Evolutionary conservation across 30 jellyfish, hydroid and myxozoan species (phyloP).

Genomic region (Hydra vulgaris): DNA sequence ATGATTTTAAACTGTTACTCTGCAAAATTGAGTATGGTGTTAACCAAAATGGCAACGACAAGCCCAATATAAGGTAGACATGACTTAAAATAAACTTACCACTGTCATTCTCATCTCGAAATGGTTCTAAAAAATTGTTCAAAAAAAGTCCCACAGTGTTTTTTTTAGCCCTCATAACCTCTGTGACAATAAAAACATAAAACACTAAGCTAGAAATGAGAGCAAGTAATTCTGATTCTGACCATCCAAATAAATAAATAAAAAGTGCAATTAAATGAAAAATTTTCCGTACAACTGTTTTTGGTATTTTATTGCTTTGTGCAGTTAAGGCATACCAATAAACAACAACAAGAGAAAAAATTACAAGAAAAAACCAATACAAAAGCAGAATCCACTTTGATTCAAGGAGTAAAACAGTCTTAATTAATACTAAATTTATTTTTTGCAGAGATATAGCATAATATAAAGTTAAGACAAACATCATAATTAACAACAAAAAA

Average conservation of each 20-base stretch:
- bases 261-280: slow-evolving; percentile 65
- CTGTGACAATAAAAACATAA: slow-evolving; percentile 38
- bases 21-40: not conserved
- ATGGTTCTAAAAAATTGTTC: slow-evolving; percentile 36
- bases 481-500: no score
- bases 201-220: slow-evolving; percentile 44
- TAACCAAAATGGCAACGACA: slow-evolving; percentile 59
- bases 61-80: slow-evolving; percentile 61
- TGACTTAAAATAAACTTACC: slow-evolving; percentile 67
- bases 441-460: not conserved
- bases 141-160: slow-evolving; percentile 29
- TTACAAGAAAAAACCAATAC: slow-evolving; percentile 38
- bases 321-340: slow-evolving; percentile 33
- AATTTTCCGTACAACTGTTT: slow-evolving; percentile 46
- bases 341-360: slow-evolving; percentile 35
- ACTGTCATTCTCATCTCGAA: slow-evolving; percentile 65
- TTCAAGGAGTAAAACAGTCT: not conserved
- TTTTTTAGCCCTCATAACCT: slow-evolving; percentile 36
- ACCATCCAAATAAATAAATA: slow-evolving; percentile 42
- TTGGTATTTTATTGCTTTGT: slow-evolving; percentile 17
- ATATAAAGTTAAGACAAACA: no score
- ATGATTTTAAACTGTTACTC: not conserved
- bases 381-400: not conserved
- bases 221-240: slow-evolving; percentile 27
- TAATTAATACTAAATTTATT: not conserved